phyloP scores from a whole-genome alignment of 1,140 invertebrate species.

The Drosophila subobscura region DNA sequence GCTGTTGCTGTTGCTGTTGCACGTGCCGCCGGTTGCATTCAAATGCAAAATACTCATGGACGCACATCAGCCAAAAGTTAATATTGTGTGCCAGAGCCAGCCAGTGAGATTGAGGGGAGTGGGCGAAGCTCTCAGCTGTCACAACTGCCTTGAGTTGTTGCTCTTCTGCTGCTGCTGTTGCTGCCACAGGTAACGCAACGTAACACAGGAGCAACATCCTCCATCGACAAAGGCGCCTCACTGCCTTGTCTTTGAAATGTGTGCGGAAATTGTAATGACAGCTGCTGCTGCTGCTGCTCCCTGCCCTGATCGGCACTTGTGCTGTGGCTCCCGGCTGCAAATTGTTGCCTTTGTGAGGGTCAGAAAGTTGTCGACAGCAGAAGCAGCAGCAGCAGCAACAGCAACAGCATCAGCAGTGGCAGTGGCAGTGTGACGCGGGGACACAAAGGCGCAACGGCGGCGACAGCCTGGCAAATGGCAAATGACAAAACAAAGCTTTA shows the following conservation, averaged over 20 bases:
- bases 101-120: neutral
- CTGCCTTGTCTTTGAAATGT: conserved; percentile 28
- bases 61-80: conserved; percentile 4
- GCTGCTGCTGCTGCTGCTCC: conserved; percentile 18
- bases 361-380: conserved; percentile 49
- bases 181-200: conserved; percentile 23
- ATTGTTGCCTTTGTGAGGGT: conserved; percentile 54
- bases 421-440: too few species aligned
- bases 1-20: conserved; percentile 24
- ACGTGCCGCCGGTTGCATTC: conserved; percentile 29
- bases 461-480: conserved; percentile 13
- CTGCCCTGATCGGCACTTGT: conserved; percentile 11
- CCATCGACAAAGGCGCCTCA: conserved; percentile 9
- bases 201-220: conserved; percentile 3
- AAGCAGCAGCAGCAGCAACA: neutral
- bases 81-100: conserved; percentile 1
- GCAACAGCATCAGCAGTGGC: conserved; percentile 5
- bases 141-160: too few species aligned
- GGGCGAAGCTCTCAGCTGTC: neutral
- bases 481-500: conserved; percentile 31
- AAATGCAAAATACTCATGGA: conserved; percentile 13
- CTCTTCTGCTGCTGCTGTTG: neutral
- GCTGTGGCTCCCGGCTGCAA: conserved; percentile 35
- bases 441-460: too few species aligned
- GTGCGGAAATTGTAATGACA: conserved; percentile 59